Conservation (phyloP, 2,888 invertebrate genomes). For the Omphaloscelis lunosa region DNA sequence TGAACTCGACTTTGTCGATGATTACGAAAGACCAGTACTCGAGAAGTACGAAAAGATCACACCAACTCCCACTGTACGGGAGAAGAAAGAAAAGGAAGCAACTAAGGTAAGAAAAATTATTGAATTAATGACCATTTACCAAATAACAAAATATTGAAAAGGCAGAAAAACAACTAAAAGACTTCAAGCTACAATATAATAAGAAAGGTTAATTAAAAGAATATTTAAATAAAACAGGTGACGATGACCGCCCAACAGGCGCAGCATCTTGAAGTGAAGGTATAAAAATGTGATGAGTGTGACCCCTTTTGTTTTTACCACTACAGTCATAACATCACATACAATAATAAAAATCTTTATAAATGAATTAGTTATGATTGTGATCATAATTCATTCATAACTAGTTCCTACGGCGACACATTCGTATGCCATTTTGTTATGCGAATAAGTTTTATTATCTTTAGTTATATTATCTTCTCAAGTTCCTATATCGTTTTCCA, state of each 20-base stretch:
- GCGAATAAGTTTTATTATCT: not conserved
- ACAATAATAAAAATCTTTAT: not conserved
- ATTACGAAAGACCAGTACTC: conserved; percentile 94
- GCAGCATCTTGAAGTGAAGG: conserved; percentile 84
- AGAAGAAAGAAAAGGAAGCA: conserved; percentile 87
- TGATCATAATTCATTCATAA: not conserved
- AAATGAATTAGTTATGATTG: not conserved
- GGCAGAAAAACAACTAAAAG: not conserved
- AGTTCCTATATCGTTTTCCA: not conserved
- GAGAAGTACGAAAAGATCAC: conserved; percentile 93
- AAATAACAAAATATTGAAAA: not conserved
- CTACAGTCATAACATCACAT: conserved; percentile 45
- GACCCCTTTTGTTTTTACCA: conserved; percentile 39
- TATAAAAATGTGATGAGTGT: conserved; percentile 70
- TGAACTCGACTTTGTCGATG: conserved; percentile 91
- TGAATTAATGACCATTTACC: not conserved
- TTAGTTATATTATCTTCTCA: not conserved
- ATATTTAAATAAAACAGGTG: conserved; percentile 80
- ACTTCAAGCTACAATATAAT: not conserved
- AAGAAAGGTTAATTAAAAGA: conserved; percentile 33
- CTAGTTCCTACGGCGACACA: not conserved
- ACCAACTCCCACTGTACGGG: conserved; percentile 85
- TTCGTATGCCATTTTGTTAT: not conserved
- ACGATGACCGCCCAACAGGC: conserved; percentile 80
- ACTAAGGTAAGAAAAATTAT: conserved; percentile 75